Evolutionary conservation across 2,113 vertebrate species (phyloP), one percentile per base, ranked within the genome.

Genomic region (Grus americana): DNA sequence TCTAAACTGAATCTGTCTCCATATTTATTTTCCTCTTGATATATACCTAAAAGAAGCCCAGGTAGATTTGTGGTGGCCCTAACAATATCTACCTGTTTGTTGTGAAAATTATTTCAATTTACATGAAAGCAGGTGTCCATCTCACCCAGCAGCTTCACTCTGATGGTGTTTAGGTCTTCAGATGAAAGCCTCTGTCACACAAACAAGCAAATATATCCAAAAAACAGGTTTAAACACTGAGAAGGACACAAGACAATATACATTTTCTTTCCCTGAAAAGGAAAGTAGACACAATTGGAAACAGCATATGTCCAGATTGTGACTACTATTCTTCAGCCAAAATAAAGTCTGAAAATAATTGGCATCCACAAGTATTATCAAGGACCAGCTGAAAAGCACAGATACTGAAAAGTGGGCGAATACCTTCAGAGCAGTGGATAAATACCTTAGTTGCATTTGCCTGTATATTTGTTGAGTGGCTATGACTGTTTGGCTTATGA

Each of bases 1-100:
- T 85, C 49, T 62, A 87, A 94, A 76, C 58, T 12, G 12, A 93
- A 91, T 58, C 46, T 92, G 62, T 76, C 89, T 91, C 57, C 78
- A 40, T 87, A 62, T 96, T 95, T 95, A 70, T 94, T 91, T 96
- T 92, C 84, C 49, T 95, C 78, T 82, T 94, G 78, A 95, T 82
- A 85, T 72, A 84, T 73, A 47, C 6, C 62, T 68, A 34, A 81
- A 91, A 84, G 32, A 61, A 85, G 11, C 7, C 30, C 15, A 68
- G 19, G 46, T 38, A 87, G 52, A 62, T 88, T 65, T 89, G 7
- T n/a, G 65, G 38, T 4, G 6, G 18, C 11, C 29, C 24, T 75
- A 72, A 50, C 6, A 49, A 20, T 57, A 75, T 29, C 49, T 70
- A 49, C 24, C 21, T 76, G 23, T 76, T 91, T 87, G 20, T 70